Conservation (phyloP, 2,113 vertebrate genomes). For the Phrynosoma platyrhinos region DNA sequence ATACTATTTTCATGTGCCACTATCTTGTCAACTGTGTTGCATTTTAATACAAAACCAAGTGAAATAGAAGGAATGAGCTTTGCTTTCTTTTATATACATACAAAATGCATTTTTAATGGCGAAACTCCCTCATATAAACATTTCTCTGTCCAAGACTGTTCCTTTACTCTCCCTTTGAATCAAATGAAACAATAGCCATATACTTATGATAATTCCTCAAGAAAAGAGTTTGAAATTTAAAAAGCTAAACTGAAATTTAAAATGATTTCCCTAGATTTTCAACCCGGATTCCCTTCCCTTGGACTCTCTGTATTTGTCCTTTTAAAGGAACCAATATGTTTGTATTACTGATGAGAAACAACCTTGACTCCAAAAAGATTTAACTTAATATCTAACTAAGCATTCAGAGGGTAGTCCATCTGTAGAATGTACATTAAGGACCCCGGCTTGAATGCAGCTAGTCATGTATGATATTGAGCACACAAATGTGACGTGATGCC, state of each 20-base stretch:
- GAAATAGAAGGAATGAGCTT: conserved; percentile 43
- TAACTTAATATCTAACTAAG: conserved; percentile 85
- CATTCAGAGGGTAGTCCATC: conserved; percentile 78
- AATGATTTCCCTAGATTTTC: conserved; percentile 70
- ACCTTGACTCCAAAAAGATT: conserved; percentile 88
- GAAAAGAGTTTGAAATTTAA: conserved; percentile 63
- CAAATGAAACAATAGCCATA: conserved; percentile 27
- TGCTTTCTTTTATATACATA: conserved; percentile 19
- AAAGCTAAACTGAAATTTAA: conserved; percentile 59
- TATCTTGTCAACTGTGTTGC: conserved; percentile 53
- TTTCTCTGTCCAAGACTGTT: conserved; percentile 16
- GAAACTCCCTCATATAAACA: conserved; percentile 1
- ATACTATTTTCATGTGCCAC: conserved; percentile 40
- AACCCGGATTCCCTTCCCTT: conserved; percentile 66
- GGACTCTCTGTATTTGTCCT: conserved; percentile 77
- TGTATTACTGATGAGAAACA: conserved; percentile 84
- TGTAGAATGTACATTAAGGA: conserved; percentile 79
- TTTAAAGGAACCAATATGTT: conserved; percentile 86
- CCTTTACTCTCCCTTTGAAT: conserved; percentile 43
- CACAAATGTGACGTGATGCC: conserved; percentile 92
- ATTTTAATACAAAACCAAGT: conserved; percentile 59
- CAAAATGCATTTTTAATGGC: conserved; percentile 36
- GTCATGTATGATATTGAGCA: conserved; percentile 86
- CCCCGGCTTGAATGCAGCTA: conserved; percentile 77
- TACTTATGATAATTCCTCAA: conserved; percentile 55